Conservation (phyloP, 2,113 vertebrate species). For the Mola mola region DNA sequence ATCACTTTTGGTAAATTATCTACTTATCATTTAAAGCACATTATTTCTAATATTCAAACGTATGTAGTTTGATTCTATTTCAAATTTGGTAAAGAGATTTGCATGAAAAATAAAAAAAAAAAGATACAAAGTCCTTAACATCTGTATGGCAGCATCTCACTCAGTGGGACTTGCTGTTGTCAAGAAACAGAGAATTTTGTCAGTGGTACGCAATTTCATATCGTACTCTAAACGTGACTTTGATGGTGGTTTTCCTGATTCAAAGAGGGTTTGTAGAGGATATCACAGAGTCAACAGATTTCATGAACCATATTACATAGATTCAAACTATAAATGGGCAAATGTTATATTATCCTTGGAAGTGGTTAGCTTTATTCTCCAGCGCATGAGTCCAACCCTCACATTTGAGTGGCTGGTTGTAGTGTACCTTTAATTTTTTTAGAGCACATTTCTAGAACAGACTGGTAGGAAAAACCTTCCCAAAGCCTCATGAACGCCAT, state of each 20-base stretch:
- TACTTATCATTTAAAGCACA: slow-evolving; percentile 1
- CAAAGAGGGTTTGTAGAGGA: slow-evolving; percentile 1
- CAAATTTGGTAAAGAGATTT: slow-evolving; percentile 34
- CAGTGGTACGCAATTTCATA: slow-evolving; percentile 24
- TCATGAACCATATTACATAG: slow-evolving; percentile 18
- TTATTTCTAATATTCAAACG: slow-evolving; percentile 23
- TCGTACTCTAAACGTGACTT: slow-evolving; percentile 39
- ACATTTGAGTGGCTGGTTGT: too few species aligned
- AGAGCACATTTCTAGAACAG: too few species aligned
- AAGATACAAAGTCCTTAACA: slow-evolving; percentile 15
- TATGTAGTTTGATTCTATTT: slow-evolving; percentile 5
- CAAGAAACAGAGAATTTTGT: slow-evolving; percentile 27
- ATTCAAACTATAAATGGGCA: slow-evolving; percentile 13
- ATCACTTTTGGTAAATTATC: not conserved
- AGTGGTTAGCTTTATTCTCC: too few species aligned
- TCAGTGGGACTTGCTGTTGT: slow-evolving; percentile 25
- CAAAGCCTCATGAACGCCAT: too few species aligned
- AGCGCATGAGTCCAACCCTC: too few species aligned
- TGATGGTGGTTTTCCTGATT: slow-evolving; percentile 14
- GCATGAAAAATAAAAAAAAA: slow-evolving; percentile 7
- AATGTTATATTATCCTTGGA: slow-evolving; percentile 19
- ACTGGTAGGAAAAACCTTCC: too few species aligned
- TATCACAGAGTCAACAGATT: slow-evolving; percentile 21
- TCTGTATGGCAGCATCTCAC: slow-evolving; percentile 33
- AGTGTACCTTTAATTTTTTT: too few species aligned